Conservation (phyloP, 1,140 invertebrate genomes). For the Episyrphus balteatus region DNA sequence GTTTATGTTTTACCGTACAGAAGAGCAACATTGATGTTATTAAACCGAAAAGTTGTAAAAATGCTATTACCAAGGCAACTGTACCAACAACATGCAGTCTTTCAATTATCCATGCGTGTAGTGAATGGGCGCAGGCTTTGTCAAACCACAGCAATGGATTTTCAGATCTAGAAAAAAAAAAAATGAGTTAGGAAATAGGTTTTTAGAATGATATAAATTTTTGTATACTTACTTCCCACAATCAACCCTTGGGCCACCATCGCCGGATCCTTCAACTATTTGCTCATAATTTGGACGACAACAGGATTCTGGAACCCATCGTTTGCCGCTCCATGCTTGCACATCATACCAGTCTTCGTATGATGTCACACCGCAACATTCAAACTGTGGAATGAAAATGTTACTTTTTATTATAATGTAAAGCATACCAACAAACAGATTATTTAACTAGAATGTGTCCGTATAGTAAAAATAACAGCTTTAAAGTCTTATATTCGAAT, state of each 20-base stretch:
- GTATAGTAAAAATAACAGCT: too few relatives aligned
- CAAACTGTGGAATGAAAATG: constrained; percentile 43
- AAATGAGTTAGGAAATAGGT: background rate
- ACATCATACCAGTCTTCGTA: constrained; percentile 77
- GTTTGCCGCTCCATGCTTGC: constrained; percentile 60
- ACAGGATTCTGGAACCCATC: constrained; percentile 69
- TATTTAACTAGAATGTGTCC: too few relatives aligned
- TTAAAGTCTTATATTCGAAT: too few relatives aligned
- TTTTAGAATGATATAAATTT: background rate
- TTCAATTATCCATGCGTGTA: constrained; percentile 57
- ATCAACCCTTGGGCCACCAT: constrained; percentile 21
- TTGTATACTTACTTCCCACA: constrained; percentile 22
- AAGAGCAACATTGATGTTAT: constrained; percentile 66
- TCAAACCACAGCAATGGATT: constrained; percentile 51
- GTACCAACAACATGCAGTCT: constrained; percentile 58
- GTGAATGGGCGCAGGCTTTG: constrained; percentile 54
- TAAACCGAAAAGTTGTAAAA: constrained; percentile 59
- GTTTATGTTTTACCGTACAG: constrained; percentile 60
- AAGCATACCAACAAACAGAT: too few relatives aligned
- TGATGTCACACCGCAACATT: constrained; percentile 74
- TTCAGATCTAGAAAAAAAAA: constrained; percentile 32
- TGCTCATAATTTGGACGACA: constrained; percentile 47
- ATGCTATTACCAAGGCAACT: constrained; percentile 59
- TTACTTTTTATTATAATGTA: background rate
- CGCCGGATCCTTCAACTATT: constrained; percentile 39